Evolutionary conservation across 2,888 invertebrate genomes (phyloP), one percentile per base, ranked within the genome.

Genomic region (Pocota personata): DNA sequence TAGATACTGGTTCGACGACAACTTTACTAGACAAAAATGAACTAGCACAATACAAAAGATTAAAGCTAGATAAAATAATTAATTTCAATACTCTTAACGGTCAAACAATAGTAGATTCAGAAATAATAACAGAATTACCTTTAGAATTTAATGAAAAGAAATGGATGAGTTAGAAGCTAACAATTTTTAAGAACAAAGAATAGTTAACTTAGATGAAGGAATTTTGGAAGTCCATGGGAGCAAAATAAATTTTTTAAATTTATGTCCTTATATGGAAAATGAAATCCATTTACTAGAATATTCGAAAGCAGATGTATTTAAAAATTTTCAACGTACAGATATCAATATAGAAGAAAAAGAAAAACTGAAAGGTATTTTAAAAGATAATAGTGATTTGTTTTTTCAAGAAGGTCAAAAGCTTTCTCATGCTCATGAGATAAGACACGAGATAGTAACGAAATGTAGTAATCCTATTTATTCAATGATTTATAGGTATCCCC

Each of bases 251-350:
- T 40, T 40, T 40, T 40, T 32, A 30, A 55, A 55, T 55, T 14
- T 30, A 32, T 55, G 55, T 32, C 30, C 55, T 14, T 30, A 55
- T 30, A 55, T 14, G 30, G 30, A 55, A 55, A 55, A 55, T 32
- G n/a, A 55, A 55, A 55, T 55, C 30, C 30, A 35, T 57, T 57
- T 57, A 57, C 19, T 57, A 35, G 35, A 57, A 35, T 19, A 57
- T 57, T 57, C 57, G 19, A 35, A 57, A 35, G 16, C 35, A 35
- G 32, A 57, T 32, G 32, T 32, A 32, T 30, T 14, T 32, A 5
- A 58, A 21, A 7, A 19, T 57, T 32, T 57, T 32, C 55, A 16
- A 32, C 16, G 32, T 57, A 16, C 10, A 57, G 55, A 32, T 32
- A 57, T 57, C 19, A 30, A 30, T 30, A 55, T 27, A 7, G 19